Evolutionary conservation across 2,888 invertebrate species (phyloP).

Genomic region (Glaucopsyche alexis): DNA sequence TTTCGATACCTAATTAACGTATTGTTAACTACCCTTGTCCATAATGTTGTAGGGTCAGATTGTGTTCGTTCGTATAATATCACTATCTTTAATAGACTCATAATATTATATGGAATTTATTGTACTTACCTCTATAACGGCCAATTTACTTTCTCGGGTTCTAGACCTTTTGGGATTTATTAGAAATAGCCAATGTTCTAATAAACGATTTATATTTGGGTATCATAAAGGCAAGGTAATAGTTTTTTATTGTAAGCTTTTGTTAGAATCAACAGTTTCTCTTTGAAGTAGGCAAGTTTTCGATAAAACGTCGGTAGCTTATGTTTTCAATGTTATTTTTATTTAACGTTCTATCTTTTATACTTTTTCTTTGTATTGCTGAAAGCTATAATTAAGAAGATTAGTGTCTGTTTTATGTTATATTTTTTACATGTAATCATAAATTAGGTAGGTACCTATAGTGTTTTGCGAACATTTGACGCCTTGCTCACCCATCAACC

Average conservation of each 20-base stretch:
- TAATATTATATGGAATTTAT: background rate
- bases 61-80: background rate
- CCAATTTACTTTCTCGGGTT: background rate
- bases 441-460: too few species aligned
- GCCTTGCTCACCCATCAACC: too few species aligned
- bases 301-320: background rate
- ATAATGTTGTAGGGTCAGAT: background rate
- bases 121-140: background rate
- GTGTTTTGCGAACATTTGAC: too few species aligned
- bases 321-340: background rate
- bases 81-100: background rate
- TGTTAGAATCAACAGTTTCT: background rate
- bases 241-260: background rate
- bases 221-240: background rate
- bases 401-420: too few species aligned
- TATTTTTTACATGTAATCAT: too few species aligned
- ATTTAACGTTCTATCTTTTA: too few species aligned
- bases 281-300: background rate
- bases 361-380: background rate
- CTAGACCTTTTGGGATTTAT: conserved; percentile 6
- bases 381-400: background rate
- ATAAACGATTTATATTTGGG: background rate
- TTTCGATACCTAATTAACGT: background rate
- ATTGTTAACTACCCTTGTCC: background rate
- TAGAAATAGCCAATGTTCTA: background rate